These are phyloP conservation scores for Ictalurus furcatus DNA, from an alignment of 2,113 vertebrate species.

Conservation along the genomic window DNA sequence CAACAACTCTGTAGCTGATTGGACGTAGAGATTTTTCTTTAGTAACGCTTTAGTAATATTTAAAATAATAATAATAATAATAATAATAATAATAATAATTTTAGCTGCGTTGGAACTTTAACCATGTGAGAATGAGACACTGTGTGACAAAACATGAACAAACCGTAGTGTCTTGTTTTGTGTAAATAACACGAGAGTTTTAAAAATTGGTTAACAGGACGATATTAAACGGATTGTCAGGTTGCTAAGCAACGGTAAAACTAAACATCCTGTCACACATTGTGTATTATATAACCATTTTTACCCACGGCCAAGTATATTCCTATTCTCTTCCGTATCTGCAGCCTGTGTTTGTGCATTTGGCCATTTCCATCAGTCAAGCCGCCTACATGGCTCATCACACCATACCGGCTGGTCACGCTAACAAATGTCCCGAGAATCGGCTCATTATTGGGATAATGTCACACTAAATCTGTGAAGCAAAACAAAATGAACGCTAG, in stretches of 20 bases:
- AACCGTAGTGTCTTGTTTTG: no score
- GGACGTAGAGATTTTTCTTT: no score
- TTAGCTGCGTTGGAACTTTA: neutral
- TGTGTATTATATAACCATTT: neutral
- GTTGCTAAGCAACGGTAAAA: neutral
- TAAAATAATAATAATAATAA: no score
- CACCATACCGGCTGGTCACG: neutral
- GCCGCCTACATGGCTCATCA: neutral
- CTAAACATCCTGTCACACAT: neutral
- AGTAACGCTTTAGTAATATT: neutral
- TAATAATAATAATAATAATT: no score
- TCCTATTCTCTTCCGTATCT: neutral
- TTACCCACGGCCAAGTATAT: neutral
- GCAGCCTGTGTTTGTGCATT: neutral
- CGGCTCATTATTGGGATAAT: neutral
- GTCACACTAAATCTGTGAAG: neutral
- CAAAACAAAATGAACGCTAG: neutral
- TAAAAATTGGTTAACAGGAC: neutral
- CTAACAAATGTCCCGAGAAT: neutral
- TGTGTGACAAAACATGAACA: neutral
- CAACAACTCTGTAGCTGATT: neutral
- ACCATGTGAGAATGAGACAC: neutral
- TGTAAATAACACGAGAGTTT: neutral
- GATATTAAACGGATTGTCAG: neutral
- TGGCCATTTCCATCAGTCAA: neutral